Conservation (phyloP, 2,888 invertebrate species). For the Nowickia ferox region DNA sequence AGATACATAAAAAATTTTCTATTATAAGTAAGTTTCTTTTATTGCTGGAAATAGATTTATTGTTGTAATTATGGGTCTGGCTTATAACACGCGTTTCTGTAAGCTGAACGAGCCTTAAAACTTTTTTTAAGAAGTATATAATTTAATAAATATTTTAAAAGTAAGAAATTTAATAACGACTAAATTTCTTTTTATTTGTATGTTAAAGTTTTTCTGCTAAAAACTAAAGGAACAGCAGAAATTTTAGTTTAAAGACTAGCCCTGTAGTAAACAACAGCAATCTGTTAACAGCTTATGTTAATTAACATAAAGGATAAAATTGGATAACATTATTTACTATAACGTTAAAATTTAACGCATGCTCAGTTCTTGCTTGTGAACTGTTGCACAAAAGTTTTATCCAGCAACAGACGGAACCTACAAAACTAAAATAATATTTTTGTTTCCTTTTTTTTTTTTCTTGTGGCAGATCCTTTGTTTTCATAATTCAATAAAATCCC, state of each 20-base stretch:
- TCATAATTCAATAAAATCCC: slow-evolving; percentile 12
- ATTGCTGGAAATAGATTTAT: neutral
- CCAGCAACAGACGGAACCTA: slow-evolving; percentile 21
- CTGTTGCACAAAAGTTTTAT: slow-evolving; percentile 48
- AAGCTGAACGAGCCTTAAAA: no score
- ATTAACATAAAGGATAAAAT: slow-evolving; percentile 34
- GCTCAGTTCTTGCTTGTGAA: slow-evolving; percentile 15
- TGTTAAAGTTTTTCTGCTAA: neutral
- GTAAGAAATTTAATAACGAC: neutral
- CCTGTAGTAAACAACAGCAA: neutral
- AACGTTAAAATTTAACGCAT: slow-evolving; percentile 48
- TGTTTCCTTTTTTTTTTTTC: neutral
- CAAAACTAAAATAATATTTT: slow-evolving; percentile 7
- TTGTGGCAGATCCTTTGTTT: slow-evolving; percentile 15
- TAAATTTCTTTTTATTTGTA: neutral
- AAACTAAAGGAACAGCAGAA: neutral
- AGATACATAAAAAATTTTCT: neutral
- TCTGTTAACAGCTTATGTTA: neutral
- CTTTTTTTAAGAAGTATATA: no score
- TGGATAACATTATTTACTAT: slow-evolving; percentile 3
- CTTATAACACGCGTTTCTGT: no score
- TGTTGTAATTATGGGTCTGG: neutral
- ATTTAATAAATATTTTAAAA: neutral
- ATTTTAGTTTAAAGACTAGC: neutral
- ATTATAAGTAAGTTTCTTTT: neutral